Percentiles rank a stretch among this genome's conserved stretches.
phyloP scores from a whole-genome alignment of 2,888 invertebrate genomes.

The Hirtodrosophila histrioides region DNA sequence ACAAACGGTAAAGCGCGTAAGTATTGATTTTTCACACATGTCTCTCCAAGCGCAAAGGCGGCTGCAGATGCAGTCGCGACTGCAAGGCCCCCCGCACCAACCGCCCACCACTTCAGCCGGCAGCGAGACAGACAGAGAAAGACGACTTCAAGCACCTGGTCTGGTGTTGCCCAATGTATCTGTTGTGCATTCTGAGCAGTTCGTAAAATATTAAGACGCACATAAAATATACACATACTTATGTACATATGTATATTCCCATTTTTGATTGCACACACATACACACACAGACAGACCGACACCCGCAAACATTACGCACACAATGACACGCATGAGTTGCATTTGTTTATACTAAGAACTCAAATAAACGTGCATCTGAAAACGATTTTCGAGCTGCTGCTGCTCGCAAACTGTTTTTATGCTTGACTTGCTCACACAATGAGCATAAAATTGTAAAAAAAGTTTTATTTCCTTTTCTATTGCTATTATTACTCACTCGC shows the following conservation, averaged over 20 bases:
- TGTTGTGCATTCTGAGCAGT: conserved; percentile 57
- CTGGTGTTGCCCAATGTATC: conserved; percentile 34
- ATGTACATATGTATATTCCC: conserved; percentile 7
- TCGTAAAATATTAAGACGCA: conserved; percentile 52
- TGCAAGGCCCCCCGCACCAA: conserved; percentile 1
- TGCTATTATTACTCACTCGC: conserved; percentile 79
- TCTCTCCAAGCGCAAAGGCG: conserved; percentile 21
- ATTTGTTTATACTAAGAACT: conserved; percentile 63
- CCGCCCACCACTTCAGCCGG: neutral
- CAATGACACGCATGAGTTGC: conserved; percentile 68
- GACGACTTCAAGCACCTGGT: conserved; percentile 50
- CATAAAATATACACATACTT: conserved; percentile 47
- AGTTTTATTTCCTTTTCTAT: conserved; percentile 41
- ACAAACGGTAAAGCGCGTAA: conserved; percentile 57
- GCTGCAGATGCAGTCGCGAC: conserved; percentile 22
- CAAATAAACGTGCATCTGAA: conserved; percentile 37
- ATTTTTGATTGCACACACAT: conserved; percentile 40
- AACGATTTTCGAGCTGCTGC: conserved; percentile 24
- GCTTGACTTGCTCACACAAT: conserved; percentile 19
- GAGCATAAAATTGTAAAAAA: conserved; percentile 26
- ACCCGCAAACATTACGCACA: conserved; percentile 29
- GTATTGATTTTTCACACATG: conserved; percentile 82
- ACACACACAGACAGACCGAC: conserved; percentile 13
- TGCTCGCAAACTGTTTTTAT: neutral
- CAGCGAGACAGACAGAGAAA: conserved; percentile 39